Evolutionary conservation across 2,797 vertebrate species (phyloP).

Genomic region (Erethizon dorsatum): DNA sequence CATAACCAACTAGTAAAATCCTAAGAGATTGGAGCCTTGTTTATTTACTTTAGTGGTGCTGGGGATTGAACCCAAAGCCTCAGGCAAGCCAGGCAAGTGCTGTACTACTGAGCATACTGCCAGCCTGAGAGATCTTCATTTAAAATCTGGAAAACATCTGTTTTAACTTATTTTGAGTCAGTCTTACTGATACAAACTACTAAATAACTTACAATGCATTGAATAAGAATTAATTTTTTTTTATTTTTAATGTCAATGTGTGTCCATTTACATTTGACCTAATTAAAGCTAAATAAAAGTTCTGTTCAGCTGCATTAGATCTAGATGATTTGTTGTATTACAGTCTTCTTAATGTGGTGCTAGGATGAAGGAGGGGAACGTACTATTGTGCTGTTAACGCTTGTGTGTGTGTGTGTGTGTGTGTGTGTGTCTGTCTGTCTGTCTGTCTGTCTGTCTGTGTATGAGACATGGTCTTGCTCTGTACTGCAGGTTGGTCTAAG

Average conservation of each 20-base stretch:
- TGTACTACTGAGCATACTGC: neutral
- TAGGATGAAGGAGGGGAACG: neutral
- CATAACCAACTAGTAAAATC: neutral
- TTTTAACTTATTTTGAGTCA: conserved; percentile 55
- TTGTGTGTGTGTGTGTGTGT: neutral
- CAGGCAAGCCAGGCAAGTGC: neutral
- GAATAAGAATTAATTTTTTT: conserved; percentile 50
- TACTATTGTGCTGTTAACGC: neutral
- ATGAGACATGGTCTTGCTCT: no score
- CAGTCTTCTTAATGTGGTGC: neutral
- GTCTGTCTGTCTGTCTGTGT: no score
- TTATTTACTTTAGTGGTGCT: neutral
- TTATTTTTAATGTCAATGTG: conserved; percentile 13
- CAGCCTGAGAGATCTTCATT: neutral
- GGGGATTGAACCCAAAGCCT: neutral
- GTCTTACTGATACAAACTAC: neutral
- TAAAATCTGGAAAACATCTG: conserved; percentile 29
- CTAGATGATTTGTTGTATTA: neutral
- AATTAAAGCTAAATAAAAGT: conserved; percentile 39
- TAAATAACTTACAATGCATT: neutral
- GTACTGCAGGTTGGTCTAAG: no score
- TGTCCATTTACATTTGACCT: conserved; percentile 37
- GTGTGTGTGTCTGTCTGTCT: neutral
- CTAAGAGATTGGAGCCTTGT: conserved; percentile 22
- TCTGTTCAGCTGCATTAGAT: neutral